Conservation (phyloP, 2,113 vertebrate species). For the Otis tarda region DNA sequence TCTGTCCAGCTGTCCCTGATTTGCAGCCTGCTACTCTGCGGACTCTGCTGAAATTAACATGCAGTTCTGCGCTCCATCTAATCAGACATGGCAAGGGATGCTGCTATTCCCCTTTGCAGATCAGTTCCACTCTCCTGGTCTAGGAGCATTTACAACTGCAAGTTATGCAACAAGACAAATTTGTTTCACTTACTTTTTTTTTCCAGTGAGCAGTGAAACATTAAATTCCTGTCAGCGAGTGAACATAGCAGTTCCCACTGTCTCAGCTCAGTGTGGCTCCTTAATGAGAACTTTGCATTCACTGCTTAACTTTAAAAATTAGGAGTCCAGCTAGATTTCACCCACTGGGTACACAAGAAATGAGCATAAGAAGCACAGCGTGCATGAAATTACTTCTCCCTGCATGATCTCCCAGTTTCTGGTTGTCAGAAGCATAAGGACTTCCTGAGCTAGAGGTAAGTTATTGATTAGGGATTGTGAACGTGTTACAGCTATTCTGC, state of each 20-base stretch:
- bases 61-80: background rate
- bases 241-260: background rate
- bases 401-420: background rate
- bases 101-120: background rate
- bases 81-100: fast-evolving
- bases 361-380: background rate
- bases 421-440: background rate
- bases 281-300: background rate
- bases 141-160: background rate
- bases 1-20: background rate
- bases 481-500: background rate
- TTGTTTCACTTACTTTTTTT: background rate
- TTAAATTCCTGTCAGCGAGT: background rate
- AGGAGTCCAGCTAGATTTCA: background rate
- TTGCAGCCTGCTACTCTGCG: background rate
- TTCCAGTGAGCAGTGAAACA: background rate
- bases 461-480: background rate
- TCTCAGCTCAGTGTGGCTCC: background rate
- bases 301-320: background rate
- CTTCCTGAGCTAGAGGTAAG: background rate
- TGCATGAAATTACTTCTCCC: background rate
- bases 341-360: background rate
- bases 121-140: background rate
- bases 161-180: background rate
- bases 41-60: background rate